phyloP scores from a whole-genome alignment of 2,113 vertebrate species.

The Gnathonemus longibarbis region DNA sequence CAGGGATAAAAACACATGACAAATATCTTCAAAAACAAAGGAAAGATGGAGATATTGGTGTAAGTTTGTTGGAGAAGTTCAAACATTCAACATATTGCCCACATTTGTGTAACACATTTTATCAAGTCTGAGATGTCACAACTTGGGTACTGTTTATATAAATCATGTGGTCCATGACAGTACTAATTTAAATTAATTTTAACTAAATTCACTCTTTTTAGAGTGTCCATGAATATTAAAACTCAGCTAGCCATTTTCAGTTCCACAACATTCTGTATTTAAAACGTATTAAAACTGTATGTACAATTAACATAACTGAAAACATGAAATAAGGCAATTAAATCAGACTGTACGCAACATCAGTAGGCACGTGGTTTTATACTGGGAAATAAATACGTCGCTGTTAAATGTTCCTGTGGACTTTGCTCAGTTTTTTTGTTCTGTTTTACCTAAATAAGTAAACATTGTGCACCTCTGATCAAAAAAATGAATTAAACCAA shows the following conservation, averaged over 20 bases:
- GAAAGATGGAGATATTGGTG: background rate
- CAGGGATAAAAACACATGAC: background rate
- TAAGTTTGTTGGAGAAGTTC: background rate
- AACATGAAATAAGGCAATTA: slow-evolving; percentile 29
- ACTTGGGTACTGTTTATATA: background rate
- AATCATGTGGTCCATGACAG: background rate
- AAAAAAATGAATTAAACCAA: background rate
- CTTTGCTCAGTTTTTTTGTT: background rate
- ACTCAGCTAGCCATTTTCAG: background rate
- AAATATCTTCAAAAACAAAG: background rate
- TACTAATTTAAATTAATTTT: background rate
- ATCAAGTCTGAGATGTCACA: background rate
- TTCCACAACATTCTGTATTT: background rate
- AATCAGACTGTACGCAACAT: slow-evolving; percentile 18
- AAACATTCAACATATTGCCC: background rate
- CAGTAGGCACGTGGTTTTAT: slow-evolving; percentile 25
- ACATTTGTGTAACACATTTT: background rate
- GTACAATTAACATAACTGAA: slow-evolving; percentile 11
- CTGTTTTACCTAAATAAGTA: slow-evolving; percentile 2
- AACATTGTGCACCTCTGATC: slow-evolving; percentile 16
- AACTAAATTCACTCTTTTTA: background rate
- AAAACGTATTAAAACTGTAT: slow-evolving; percentile 6
- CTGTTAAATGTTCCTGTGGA: background rate
- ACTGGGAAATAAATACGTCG: background rate
- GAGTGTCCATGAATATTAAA: background rate